phyloP scores from a whole-genome alignment of 2,888 invertebrate genomes.

The Rugalucina vietnamica region DNA sequence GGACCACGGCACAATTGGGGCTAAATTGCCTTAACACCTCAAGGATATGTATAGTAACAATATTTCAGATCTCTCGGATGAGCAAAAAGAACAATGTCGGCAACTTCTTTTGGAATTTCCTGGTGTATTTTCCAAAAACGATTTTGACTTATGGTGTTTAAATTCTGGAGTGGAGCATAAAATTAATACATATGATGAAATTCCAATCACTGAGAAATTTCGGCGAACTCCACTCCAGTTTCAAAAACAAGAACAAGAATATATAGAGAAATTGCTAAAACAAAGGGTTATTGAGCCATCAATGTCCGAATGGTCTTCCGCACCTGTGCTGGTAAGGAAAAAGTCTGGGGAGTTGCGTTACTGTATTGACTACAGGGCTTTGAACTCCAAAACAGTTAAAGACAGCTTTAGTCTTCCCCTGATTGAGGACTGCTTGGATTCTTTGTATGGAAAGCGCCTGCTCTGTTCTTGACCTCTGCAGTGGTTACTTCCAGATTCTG shows the following conservation, averaged over 20 bases:
- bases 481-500: constrained; percentile 32
- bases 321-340: neutral
- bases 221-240: neutral
- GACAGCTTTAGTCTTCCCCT: constrained; percentile 2
- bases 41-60: neutral
- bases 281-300: neutral
- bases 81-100: no score
- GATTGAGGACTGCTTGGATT: constrained; percentile 36
- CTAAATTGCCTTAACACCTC: neutral
- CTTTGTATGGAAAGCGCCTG: neutral
- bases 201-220: neutral
- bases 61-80: neutral
- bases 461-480: constrained; percentile 23
- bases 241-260: neutral
- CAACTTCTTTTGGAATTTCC: no score
- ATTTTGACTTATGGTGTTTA: neutral
- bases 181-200: neutral
- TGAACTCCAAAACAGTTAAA: constrained; percentile 3
- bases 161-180: neutral
- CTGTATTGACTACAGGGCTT: neutral
- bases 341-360: neutral
- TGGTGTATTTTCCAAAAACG: neutral
- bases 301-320: neutral
- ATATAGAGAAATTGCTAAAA: neutral
- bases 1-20: neutral